Evolutionary conservation across 2,888 invertebrate species (phyloP).

Genomic region (Eristalis intricaria): DNA sequence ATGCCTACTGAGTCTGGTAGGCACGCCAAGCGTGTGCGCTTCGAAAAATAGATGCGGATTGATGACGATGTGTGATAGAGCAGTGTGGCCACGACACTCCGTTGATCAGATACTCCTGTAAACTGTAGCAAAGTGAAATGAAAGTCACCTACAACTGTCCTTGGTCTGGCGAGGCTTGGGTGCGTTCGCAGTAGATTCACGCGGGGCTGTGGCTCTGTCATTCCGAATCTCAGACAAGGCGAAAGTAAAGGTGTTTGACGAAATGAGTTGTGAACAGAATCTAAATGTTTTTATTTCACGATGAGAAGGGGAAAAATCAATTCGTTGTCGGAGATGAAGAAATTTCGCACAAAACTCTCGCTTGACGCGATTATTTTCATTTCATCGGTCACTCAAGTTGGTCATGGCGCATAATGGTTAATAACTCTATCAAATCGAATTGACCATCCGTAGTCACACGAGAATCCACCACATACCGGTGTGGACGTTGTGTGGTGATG

Average conservation of each 20-base stretch:
- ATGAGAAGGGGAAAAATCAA: conserved; percentile 10
- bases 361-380: neutral
- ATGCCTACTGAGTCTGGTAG: conserved; percentile 54
- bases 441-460: conserved; percentile 31
- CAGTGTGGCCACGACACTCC: conserved; percentile 64
- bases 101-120: conserved; percentile 48
- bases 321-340: conserved; percentile 3
- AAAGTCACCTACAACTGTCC: conserved; percentile 8
- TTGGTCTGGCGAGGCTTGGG: neutral
- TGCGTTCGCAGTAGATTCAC: conserved; percentile 47
- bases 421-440: conserved; percentile 51
- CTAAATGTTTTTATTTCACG: conserved; percentile 41
- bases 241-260: conserved; percentile 39
- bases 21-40: conserved; percentile 50
- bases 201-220: conserved; percentile 25
- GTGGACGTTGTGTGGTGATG: conserved; percentile 8
- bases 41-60: conserved; percentile 33
- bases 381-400: neutral
- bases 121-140: conserved; percentile 40
- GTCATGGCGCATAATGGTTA: conserved; percentile 41
- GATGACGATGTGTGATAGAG: conserved; percentile 61
- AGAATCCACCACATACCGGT: neutral
- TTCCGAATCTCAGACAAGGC: conserved; percentile 41
- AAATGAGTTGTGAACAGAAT: conserved; percentile 28
- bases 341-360: neutral